These are phyloP conservation scores for Vireo altiloquus DNA, from an alignment of 2,113 vertebrate genomes.

Conservation along the genomic window DNA sequence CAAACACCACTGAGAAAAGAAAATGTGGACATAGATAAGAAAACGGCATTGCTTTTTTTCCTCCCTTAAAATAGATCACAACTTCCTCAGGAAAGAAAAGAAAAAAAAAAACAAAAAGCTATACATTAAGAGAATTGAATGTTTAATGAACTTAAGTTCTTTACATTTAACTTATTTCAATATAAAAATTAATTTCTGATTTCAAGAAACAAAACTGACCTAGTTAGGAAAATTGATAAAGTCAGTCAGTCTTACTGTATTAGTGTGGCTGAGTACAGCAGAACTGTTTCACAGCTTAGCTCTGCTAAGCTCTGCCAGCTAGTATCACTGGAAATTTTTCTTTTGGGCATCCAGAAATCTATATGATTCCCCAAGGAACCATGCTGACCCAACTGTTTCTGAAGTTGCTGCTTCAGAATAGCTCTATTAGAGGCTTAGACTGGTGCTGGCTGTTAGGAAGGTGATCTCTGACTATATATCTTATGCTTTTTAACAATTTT, in stretches of 20 bases:
- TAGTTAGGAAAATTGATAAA: background rate
- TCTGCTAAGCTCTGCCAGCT: background rate
- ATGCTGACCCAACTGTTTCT: conserved; percentile 7
- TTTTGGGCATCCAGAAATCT: background rate
- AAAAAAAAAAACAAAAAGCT: background rate
- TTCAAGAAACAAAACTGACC: background rate
- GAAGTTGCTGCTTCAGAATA: background rate
- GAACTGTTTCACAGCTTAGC: background rate
- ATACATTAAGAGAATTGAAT: background rate
- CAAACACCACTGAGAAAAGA: background rate
- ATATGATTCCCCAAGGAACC: background rate
- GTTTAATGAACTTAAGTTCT: background rate
- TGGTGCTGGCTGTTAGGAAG: background rate
- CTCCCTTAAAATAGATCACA: background rate
- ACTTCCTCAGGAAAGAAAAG: background rate
- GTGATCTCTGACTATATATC: background rate
- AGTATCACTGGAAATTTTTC: background rate
- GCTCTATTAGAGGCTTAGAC: background rate
- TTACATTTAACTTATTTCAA: background rate
- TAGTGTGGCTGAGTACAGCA: background rate
- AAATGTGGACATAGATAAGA: background rate
- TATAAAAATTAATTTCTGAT: background rate
- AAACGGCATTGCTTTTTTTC: background rate
- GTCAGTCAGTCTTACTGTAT: background rate
- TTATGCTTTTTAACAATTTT: background rate